Evolutionary conservation across 2,888 invertebrate species (phyloP).

Genomic region (Argyresthia albistria): DNA sequence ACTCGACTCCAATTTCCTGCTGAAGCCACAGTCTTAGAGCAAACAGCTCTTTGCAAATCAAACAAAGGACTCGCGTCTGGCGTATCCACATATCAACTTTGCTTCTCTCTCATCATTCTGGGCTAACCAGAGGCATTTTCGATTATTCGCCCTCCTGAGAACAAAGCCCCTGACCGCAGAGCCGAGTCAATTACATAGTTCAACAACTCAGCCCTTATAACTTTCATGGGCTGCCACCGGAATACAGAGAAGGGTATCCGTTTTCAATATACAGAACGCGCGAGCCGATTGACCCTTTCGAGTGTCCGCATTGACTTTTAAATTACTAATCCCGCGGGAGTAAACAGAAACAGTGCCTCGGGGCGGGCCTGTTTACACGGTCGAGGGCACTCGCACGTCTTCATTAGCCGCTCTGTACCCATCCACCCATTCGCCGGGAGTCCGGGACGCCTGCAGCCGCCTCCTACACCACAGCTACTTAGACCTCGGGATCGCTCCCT

Average conservation of each 20-base stretch:
- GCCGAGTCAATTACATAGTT: conserved; percentile 73
- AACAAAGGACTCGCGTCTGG: conserved; percentile 57
- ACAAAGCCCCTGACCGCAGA: conserved; percentile 69
- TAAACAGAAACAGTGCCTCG: conserved; percentile 57
- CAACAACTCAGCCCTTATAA: conserved; percentile 72
- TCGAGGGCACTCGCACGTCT: conserved; percentile 66
- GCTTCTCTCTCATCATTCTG: conserved; percentile 59
- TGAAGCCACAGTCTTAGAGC: conserved; percentile 51
- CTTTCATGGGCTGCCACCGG: conserved; percentile 67
- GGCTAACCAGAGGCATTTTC: conserved; percentile 69
- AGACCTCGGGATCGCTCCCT: too few species aligned
- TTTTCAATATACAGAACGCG: conserved; percentile 64
- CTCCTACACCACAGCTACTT: too few species aligned
- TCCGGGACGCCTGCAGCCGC: conserved; percentile 8
- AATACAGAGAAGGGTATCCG: conserved; percentile 71
- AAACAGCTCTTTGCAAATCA: conserved; percentile 70
- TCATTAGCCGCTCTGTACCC: conserved; percentile 46
- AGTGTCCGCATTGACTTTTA: conserved; percentile 73
- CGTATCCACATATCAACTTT: conserved; percentile 68
- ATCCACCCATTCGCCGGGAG: conserved; percentile 3
- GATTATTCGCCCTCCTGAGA: conserved; percentile 65
- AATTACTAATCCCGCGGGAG: conserved; percentile 70
- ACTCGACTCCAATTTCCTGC: conserved; percentile 60
- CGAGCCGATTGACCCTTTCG: conserved; percentile 68
- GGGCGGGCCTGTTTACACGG: conserved; percentile 57